phyloP scores from a whole-genome alignment of 2,113 vertebrate species.

The Onychostruthus taczanowskii region DNA sequence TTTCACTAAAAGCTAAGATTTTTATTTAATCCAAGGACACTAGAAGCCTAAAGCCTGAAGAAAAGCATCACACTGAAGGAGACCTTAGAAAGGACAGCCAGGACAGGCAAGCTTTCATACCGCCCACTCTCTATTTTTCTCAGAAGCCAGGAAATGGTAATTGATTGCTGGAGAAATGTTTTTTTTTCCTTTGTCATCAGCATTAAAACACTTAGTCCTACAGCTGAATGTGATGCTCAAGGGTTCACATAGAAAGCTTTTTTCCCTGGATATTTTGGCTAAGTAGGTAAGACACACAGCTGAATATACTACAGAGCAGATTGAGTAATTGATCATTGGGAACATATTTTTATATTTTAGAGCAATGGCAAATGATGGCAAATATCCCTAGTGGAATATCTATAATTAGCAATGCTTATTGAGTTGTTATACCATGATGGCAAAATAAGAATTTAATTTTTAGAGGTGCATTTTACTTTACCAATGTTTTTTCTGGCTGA shows the following conservation, averaged over 20 bases:
- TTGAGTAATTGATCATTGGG: background rate
- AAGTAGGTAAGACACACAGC: background rate
- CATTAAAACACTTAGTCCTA: background rate
- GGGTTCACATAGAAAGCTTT: background rate
- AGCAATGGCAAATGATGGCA: background rate
- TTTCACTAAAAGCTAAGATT: background rate
- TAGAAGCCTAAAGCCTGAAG: background rate
- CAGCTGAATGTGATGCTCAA: background rate
- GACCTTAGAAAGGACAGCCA: background rate
- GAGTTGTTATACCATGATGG: background rate
- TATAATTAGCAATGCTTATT: background rate
- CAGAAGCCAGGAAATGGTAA: background rate
- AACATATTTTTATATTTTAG: background rate
- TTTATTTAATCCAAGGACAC: background rate
- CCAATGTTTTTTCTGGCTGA: background rate
- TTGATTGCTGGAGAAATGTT: background rate
- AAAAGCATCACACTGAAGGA: background rate
- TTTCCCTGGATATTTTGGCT: background rate
- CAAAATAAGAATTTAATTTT: background rate
- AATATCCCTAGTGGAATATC: background rate
- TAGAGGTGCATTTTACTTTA: background rate
- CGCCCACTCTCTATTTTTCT: background rate
- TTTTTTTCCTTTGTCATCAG: background rate
- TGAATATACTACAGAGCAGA: background rate
- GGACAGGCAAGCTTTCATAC: background rate